These are phyloP conservation scores for Leptestheria dahalacensis DNA, from an alignment of 1,140 invertebrate genomes.

Conservation along the genomic window DNA sequence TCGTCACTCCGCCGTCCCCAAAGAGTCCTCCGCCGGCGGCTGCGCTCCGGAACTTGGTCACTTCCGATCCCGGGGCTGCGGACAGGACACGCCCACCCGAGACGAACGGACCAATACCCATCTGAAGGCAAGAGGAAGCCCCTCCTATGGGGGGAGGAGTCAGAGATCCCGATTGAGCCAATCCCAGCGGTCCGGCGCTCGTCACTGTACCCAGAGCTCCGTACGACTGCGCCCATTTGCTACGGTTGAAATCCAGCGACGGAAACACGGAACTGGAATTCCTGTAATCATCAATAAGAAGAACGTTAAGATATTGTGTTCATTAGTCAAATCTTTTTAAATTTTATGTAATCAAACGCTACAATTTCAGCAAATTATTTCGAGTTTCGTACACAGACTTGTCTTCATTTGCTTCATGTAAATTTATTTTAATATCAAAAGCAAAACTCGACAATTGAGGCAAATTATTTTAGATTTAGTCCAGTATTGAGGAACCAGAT, in stretches of 20 bases:
- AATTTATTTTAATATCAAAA: no score
- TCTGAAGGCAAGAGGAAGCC: slow-evolving; percentile 27
- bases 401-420: no score
- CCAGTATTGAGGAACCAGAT: no score
- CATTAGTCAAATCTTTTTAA: no score
- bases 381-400: no score
- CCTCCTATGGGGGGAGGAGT: slow-evolving; percentile 44
- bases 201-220: slow-evolving; percentile 43
- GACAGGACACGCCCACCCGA: slow-evolving; percentile 35
- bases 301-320: no score
- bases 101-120: slow-evolving; percentile 32
- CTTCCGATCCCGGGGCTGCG: slow-evolving; percentile 77
- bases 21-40: slow-evolving; percentile 25
- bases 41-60: slow-evolving; percentile 60
- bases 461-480: no score
- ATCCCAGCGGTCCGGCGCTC: slow-evolving; percentile 44
- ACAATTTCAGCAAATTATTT: no score
- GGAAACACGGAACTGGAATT: slow-evolving; percentile 44
- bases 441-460: no score
- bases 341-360: no score
- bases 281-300: no score
- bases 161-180: slow-evolving; percentile 38
- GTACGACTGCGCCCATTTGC: slow-evolving; percentile 37
- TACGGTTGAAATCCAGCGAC: slow-evolving; percentile 44
- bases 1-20: slow-evolving; percentile 1